A percentile compares a stretch with the other conserved stretches of the same genome.
These are phyloP conservation scores for Brachionus plicatilis DNA, from an alignment of 1,140 invertebrate species.

Conservation along the genomic window DNA sequence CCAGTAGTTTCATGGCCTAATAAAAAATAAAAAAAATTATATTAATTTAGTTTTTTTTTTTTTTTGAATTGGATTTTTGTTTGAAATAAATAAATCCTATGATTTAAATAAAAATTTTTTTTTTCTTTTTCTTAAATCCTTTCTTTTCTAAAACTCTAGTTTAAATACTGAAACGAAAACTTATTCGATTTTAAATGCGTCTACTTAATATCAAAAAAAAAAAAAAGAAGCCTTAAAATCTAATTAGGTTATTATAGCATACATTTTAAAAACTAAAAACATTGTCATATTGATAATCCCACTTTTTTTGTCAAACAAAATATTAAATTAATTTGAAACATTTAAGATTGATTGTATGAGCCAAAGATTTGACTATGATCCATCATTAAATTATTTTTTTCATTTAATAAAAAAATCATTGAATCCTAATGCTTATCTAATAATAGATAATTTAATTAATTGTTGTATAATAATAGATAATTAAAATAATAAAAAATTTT, in stretches of 20 bases:
- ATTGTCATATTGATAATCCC: too few species aligned
- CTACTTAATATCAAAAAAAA: background rate
- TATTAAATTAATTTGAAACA: too few species aligned
- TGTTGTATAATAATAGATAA: background rate
- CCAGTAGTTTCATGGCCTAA: background rate
- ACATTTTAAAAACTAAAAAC: background rate
- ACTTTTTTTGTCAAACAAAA: too few species aligned
- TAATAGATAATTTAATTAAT: background rate
- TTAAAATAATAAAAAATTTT: background rate
- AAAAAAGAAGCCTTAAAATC: background rate
- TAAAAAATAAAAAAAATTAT: background rate
- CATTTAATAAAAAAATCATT: too few species aligned
- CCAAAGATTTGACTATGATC: too few species aligned
- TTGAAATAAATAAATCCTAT: background rate
- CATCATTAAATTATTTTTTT: too few species aligned
- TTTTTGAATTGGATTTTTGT: background rate
- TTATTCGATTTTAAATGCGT: background rate
- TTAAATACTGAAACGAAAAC: background rate
- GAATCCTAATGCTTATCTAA: too few species aligned
- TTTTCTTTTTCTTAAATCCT: background rate
- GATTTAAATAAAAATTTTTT: background rate
- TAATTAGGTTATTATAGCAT: background rate
- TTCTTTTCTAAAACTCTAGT: too few species aligned
- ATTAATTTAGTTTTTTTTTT: background rate
- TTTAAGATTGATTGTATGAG: too few species aligned